These are phyloP conservation scores for Haliclona indistincta DNA, from an alignment of 37 sponge, comb jelly and placozoan genomes.

Conservation along the genomic window DNA sequence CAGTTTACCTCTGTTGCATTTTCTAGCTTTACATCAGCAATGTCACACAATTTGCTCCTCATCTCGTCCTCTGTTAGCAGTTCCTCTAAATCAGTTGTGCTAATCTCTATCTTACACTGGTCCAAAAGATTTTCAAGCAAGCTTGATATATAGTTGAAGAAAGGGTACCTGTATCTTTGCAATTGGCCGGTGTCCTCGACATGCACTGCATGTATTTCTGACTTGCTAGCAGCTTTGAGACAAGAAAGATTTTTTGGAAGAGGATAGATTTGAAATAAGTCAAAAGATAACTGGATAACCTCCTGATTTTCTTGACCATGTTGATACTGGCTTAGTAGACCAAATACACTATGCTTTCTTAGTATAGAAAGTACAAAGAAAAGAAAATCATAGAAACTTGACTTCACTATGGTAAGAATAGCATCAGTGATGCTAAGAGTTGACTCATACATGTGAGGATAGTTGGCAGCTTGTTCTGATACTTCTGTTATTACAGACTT, in stretches of 20 bases:
- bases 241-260: constrained; percentile 58
- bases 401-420: constrained; percentile 63
- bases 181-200: background rate
- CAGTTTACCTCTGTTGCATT: too few relatives aligned
- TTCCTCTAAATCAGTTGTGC: too few relatives aligned
- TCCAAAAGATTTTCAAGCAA: constrained; percentile 53
- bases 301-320: background rate
- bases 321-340: constrained; percentile 39
- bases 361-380: constrained; percentile 68
- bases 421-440: too few relatives aligned
- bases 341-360: constrained; percentile 68
- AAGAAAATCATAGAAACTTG: constrained; percentile 75
- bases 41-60: too few relatives aligned
- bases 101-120: constrained; percentile 39
- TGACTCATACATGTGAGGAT: too few relatives aligned
- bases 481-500: constrained; percentile 66
- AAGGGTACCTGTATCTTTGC: constrained; percentile 55
- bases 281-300: constrained; percentile 60
- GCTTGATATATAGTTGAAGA: constrained; percentile 37
- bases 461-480: too few relatives aligned
- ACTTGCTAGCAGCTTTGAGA: constrained; percentile 43
- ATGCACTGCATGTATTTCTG: background rate
- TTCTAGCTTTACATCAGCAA: too few relatives aligned
- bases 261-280: constrained; percentile 37
- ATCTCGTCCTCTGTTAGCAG: too few relatives aligned